Percentiles rank a stretch among this genome's conserved stretches.
phyloP scores from a whole-genome alignment of 1,140 invertebrate species.

The Antheraea pernyi region DNA sequence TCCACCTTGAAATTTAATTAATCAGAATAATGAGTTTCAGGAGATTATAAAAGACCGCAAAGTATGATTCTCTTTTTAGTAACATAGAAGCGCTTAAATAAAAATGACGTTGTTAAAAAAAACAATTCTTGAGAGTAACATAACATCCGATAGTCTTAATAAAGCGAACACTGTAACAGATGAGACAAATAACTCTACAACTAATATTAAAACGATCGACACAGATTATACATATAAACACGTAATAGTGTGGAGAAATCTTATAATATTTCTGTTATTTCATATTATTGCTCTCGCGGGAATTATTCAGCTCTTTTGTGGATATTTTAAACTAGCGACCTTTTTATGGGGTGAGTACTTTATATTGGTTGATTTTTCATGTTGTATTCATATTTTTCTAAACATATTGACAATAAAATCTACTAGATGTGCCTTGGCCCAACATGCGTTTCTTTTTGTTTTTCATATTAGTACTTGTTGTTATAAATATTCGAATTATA shows the following conservation, averaged over 20 bases:
- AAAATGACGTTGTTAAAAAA: neutral
- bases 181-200: neutral
- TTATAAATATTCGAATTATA: too few species aligned
- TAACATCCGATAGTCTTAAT: neutral
- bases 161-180: neutral
- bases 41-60: too few species aligned
- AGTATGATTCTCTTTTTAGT: too few species aligned
- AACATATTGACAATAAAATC: too few species aligned
- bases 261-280: constrained; percentile 73
- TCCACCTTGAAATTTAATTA: too few species aligned
- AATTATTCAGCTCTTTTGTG: constrained; percentile 15
- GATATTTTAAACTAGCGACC: constrained; percentile 22
- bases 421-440: too few species aligned
- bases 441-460: too few species aligned
- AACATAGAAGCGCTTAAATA: too few species aligned
- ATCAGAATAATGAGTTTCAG: too few species aligned
- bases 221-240: constrained; percentile 77
- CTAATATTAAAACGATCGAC: constrained; percentile 41
- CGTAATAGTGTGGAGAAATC: constrained; percentile 77
- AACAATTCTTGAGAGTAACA: neutral
- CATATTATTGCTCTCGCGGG: constrained; percentile 71
- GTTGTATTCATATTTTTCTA: too few species aligned
- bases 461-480: too few species aligned
- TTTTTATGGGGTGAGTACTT: constrained; percentile 33
- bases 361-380: too few species aligned